These are phyloP conservation scores for Desoria tigrina DNA, from an alignment of 2,888 invertebrate genomes.

Conservation along the genomic window DNA sequence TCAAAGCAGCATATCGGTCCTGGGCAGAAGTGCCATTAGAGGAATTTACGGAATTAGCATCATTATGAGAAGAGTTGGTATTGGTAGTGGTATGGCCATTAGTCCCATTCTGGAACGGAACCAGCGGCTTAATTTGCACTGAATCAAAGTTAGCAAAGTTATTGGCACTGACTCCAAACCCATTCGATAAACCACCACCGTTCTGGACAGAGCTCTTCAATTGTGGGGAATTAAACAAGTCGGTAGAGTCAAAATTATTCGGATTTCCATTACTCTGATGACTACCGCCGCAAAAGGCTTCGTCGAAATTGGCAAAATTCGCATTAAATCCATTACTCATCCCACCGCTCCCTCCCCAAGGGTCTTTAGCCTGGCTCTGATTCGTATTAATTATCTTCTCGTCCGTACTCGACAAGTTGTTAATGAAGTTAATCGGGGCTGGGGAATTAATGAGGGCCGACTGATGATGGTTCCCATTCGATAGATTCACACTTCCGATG, in stretches of 20 bases:
- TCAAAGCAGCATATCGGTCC: constrained; percentile 93
- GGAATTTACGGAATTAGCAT: constrained; percentile 2
- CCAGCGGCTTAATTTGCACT: constrained; percentile 38
- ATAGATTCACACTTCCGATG: constrained; percentile 54
- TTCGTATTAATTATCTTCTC: constrained; percentile 26
- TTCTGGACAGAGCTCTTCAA: too few relatives aligned
- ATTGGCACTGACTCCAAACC: constrained; percentile 8
- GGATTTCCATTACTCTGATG: constrained; percentile 15
- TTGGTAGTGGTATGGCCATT: constrained; percentile 3
- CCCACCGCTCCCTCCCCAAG: constrained; percentile 41
- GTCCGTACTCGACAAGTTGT: constrained; percentile 40
- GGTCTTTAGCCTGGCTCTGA: constrained; percentile 25
- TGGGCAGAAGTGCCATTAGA: constrained; percentile 63
- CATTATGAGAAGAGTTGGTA: not conserved
- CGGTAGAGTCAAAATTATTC: constrained; percentile 8
- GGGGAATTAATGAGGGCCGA: constrained; percentile 10
- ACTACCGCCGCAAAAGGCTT: constrained; percentile 37
- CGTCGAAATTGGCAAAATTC: constrained; percentile 50
- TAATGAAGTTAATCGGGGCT: constrained; percentile 49
- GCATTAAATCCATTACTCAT: constrained; percentile 38
- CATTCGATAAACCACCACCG: constrained; percentile 2
- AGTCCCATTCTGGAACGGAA: constrained; percentile 33
- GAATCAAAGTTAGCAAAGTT: constrained; percentile 44
- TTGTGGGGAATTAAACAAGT: not conserved
- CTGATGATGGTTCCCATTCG: constrained; percentile 34